Percentiles rank a stretch among this genome's conserved stretches.
These are phyloP conservation scores for Acrobasis repandana DNA, from an alignment of 2,888 invertebrate genomes.

Conservation along the genomic window DNA sequence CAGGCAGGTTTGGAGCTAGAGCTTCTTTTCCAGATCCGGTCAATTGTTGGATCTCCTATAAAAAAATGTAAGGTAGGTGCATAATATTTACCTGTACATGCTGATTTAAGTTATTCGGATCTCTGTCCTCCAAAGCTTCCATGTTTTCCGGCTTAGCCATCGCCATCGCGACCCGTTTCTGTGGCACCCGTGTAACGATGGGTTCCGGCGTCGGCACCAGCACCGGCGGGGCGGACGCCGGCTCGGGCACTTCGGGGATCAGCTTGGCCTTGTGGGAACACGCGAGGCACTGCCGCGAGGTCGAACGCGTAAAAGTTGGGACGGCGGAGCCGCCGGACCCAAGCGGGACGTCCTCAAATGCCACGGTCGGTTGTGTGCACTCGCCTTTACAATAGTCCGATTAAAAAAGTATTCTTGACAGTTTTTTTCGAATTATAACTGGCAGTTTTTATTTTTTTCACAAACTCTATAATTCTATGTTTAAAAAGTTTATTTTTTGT, in stretches of 20 bases:
- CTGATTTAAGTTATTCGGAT: conserved; percentile 87
- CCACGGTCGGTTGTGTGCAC: conserved; percentile 49
- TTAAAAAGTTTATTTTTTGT: too few species aligned
- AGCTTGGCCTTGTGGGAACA: conserved; percentile 57
- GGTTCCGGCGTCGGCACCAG: conserved; percentile 30
- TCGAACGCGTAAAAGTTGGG: conserved; percentile 44
- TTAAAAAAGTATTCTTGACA: background rate
- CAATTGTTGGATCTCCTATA: too few species aligned
- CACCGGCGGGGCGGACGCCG: conserved; percentile 45
- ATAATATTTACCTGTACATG: conserved; percentile 88
- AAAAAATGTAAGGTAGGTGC: too few species aligned
- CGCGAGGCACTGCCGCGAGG: conserved; percentile 60
- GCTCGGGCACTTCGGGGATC: conserved; percentile 52
- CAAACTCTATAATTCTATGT: too few species aligned
- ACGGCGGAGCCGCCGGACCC: conserved; percentile 60
- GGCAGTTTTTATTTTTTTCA: background rate
- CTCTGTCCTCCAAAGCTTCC: conserved; percentile 85
- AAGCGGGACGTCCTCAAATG: conserved; percentile 60
- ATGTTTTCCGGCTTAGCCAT: conserved; percentile 69
- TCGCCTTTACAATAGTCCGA: conserved; percentile 29
- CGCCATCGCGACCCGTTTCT: conserved; percentile 38
- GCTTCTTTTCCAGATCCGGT: too few species aligned
- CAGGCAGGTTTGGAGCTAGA: too few species aligned
- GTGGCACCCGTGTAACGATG: conserved; percentile 22
- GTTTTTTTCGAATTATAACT: background rate